Percentiles rank a stretch among this genome's conserved stretches.
These are phyloP conservation scores for Lampropteryx suffumata DNA, from an alignment of 2,888 invertebrate species.

Conservation along the genomic window DNA sequence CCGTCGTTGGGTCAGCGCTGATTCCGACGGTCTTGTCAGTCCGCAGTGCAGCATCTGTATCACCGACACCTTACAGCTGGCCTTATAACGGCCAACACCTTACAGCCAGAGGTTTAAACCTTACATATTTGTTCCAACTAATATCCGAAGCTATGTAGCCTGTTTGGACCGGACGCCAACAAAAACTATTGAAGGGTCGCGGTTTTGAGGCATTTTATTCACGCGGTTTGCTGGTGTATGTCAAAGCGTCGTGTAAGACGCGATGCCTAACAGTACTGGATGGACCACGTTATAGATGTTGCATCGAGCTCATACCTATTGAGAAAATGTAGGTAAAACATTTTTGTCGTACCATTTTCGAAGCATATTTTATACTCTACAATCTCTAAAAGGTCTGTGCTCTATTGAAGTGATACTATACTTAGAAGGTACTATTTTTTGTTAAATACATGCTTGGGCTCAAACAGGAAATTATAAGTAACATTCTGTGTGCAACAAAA, in stretches of 20 bases:
- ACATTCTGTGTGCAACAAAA: slow-evolving; percentile 45
- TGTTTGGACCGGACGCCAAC: slow-evolving; percentile 47
- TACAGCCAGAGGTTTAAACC: neutral
- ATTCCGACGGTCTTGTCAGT: slow-evolving; percentile 53
- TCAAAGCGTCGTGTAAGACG: slow-evolving; percentile 20
- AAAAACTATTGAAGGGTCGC: slow-evolving; percentile 58
- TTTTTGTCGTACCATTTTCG: too few relatives aligned
- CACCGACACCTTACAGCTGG: slow-evolving; percentile 51
- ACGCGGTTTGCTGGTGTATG: slow-evolving; percentile 26
- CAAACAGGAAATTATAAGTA: slow-evolving; percentile 73
- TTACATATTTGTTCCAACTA: neutral
- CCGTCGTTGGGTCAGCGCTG: slow-evolving; percentile 88
- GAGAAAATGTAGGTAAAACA: neutral
- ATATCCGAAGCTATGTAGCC: slow-evolving; percentile 50
- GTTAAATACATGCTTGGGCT: slow-evolving; percentile 57
- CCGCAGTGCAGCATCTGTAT: slow-evolving; percentile 69
- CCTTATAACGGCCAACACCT: slow-evolving; percentile 3
- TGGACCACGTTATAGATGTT: slow-evolving; percentile 11
- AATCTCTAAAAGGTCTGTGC: neutral
- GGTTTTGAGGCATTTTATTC: slow-evolving; percentile 55
- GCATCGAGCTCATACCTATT: neutral
- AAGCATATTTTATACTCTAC: neutral
- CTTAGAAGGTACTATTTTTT: slow-evolving; percentile 2
- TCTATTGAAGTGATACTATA: neutral
- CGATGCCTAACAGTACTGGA: slow-evolving; percentile 18